phyloP scores from a whole-genome alignment of 2,797 vertebrate species.

The Manis crassicaudata region DNA sequence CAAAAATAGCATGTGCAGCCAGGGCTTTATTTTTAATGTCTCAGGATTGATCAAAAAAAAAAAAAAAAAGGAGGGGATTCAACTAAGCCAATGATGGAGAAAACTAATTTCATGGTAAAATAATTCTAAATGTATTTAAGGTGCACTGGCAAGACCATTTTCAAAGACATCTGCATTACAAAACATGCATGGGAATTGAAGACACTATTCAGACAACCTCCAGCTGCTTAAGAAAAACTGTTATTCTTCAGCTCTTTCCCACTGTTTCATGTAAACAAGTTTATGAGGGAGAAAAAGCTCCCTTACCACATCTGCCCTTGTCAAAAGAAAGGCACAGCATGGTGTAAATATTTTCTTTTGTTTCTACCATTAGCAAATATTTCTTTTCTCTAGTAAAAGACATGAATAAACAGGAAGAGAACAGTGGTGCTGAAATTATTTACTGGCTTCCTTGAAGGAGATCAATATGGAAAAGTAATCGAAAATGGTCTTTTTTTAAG shows the following conservation, averaged over 20 bases:
- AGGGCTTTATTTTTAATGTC: slow-evolving; percentile 84
- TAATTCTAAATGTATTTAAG: slow-evolving; percentile 90
- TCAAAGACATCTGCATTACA: slow-evolving; percentile 88
- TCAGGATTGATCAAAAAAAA: slow-evolving; percentile 87
- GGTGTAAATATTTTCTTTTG: slow-evolving; percentile 73
- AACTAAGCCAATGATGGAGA: slow-evolving; percentile 88
- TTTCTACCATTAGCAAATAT: slow-evolving; percentile 71
- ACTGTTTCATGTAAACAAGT: slow-evolving; percentile 81
- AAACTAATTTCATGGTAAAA: slow-evolving; percentile 93
- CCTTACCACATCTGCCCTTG: slow-evolving; percentile 67
- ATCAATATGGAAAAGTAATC: slow-evolving; percentile 66
- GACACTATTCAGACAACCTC: slow-evolving; percentile 83
- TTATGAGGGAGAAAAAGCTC: slow-evolving; percentile 69
- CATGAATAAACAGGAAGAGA: slow-evolving; percentile 66
- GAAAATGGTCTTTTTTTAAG: slow-evolving; percentile 58
- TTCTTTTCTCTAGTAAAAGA: slow-evolving; percentile 64
- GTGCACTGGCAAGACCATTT: slow-evolving; percentile 86
- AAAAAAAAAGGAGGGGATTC: slow-evolving; percentile 78
- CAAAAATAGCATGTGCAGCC: slow-evolving; percentile 82
- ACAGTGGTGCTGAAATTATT: slow-evolving; percentile 57
- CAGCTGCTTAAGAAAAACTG: slow-evolving; percentile 82
- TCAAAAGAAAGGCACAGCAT: slow-evolving; percentile 66
- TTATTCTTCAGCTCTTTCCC: slow-evolving; percentile 81
- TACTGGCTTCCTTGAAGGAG: slow-evolving; percentile 54
- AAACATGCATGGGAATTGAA: slow-evolving; percentile 84